Percentiles rank a stretch among this genome's conserved stretches.
These are phyloP conservation scores for Tauraco erythrolophus DNA, from an alignment of 2,113 vertebrate genomes.

Conservation along the genomic window DNA sequence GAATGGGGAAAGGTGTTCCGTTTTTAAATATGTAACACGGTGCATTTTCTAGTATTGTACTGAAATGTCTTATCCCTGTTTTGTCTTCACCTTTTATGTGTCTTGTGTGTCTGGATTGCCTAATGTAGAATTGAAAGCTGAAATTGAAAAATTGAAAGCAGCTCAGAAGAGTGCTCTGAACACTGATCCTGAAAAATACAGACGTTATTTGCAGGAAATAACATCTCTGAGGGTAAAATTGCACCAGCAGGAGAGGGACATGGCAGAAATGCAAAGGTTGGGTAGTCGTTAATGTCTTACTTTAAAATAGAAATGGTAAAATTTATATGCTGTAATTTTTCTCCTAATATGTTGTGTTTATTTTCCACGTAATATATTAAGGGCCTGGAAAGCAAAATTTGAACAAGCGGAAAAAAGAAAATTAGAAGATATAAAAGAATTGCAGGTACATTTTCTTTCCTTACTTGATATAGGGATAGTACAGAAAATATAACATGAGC, in stretches of 20 bases:
- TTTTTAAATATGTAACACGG: neutral
- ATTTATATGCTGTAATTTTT: neutral
- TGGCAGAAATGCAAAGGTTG: conserved; percentile 90
- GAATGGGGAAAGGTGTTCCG: neutral
- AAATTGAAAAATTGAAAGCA: conserved; percentile 92
- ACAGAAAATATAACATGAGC: neutral
- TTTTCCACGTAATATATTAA: conserved; percentile 49
- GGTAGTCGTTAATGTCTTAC: neutral
- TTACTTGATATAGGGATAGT: neutral
- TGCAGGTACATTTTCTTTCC: conserved; percentile 82
- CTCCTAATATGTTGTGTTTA: neutral
- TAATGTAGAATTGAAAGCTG: conserved; percentile 89
- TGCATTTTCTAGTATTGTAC: neutral
- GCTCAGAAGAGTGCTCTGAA: conserved; percentile 85
- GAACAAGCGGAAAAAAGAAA: conserved; percentile 92
- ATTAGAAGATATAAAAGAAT: conserved; percentile 87
- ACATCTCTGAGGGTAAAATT: conserved; percentile 82
- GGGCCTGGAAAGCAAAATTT: conserved; percentile 92
- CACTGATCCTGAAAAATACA: conserved; percentile 86
- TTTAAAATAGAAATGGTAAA: neutral
- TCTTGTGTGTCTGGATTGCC: neutral
- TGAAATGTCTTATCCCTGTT: neutral
- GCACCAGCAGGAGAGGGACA: conserved; percentile 88
- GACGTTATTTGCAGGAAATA: conserved; percentile 89
- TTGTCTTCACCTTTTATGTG: neutral